Evolutionary conservation across 2,888 invertebrate genomes (phyloP).

Genomic region (Spilosoma lubricipeda): DNA sequence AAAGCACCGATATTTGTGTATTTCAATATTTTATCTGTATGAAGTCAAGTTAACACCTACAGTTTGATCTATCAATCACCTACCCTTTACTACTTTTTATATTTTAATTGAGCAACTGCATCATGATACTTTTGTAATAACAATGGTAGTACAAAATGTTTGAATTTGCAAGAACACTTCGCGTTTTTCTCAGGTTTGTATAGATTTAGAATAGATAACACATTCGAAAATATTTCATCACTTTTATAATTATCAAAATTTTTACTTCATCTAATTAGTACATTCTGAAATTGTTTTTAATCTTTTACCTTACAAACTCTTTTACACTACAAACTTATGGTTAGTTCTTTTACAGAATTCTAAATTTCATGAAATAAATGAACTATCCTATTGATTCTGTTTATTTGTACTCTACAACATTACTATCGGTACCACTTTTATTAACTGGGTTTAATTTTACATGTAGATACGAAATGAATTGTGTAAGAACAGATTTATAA

Average conservation of each 20-base stretch:
- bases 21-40: conserved; percentile 30
- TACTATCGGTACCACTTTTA: conserved; percentile 29
- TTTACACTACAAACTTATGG: conserved; percentile 20
- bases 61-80: conserved; percentile 31
- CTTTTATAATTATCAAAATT: conserved; percentile 49
- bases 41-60: conserved; percentile 28
- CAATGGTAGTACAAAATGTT: conserved; percentile 64
- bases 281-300: conserved; percentile 44
- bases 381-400: conserved; percentile 25
- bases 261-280: conserved; percentile 40
- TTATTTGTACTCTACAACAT: conserved; percentile 30
- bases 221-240: conserved; percentile 51
- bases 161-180: conserved; percentile 61
- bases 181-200: conserved; percentile 64
- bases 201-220: conserved; percentile 52
- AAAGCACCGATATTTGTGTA: conserved; percentile 29
- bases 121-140: conserved; percentile 55
- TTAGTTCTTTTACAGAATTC: conserved; percentile 22
- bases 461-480: conserved; percentile 52
- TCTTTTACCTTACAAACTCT: conserved; percentile 1
- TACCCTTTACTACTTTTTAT: conserved; percentile 45
- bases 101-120: conserved; percentile 51
- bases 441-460: conserved; percentile 45
- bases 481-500: conserved; percentile 62
- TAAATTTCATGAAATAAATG: conserved; percentile 18